Evolutionary conservation across 2,797 vertebrate genomes (phyloP), one percentile per base, ranked within the genome.

Genomic region (Gymnodraco acuticeps): DNA sequence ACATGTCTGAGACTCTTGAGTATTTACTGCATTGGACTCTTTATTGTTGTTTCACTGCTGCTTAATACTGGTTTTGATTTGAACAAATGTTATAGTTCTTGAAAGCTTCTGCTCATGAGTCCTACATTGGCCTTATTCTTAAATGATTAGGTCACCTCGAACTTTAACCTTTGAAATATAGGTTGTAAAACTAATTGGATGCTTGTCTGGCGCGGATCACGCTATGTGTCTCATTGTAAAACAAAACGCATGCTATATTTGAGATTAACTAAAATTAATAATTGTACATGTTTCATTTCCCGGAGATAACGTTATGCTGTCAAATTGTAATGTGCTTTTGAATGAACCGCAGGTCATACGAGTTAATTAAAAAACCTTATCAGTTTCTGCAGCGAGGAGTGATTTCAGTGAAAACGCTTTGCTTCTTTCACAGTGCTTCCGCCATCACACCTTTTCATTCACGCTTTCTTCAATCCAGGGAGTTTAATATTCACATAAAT

Each of bases 331-430:
- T 66, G 19, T 55, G 11, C 17, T 80, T 72, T 75, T 63, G 64
- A 75, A 83, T 47, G 16, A 82, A 78, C 60, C 47, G 9, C 16
- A 38, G 68, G 71, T 74, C 76, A 41, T 7, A n/a, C 3, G 27
- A 82, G 75, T 84, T 85, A 73, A 89, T 77, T 83, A 77, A 80
- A 77, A 84, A 67, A 60, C 43, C 48, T 72, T 84, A 80, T 83
- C 73, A 54, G 52, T 42, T 66, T 59, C 66, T 67, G 55, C 70
- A 76, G 67, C 53, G 41, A 58, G 16, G 58, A 72, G 8, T 27
- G 69, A 72, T 54, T 61, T 58, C 23, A 27, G 27, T 27, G 38
- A 46, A 64, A 27, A 20, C 60, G 27, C 51, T 67, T 10, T 38
- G 14, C 58, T 77, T 38, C 17, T 65, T 23, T 50, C 2, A 47